A percentile compares a stretch with the other conserved stretches of the same genome.
These are phyloP conservation scores for Cossypha polioptera DNA, from an alignment of 2,797 vertebrate genomes.

Conservation along the genomic window DNA sequence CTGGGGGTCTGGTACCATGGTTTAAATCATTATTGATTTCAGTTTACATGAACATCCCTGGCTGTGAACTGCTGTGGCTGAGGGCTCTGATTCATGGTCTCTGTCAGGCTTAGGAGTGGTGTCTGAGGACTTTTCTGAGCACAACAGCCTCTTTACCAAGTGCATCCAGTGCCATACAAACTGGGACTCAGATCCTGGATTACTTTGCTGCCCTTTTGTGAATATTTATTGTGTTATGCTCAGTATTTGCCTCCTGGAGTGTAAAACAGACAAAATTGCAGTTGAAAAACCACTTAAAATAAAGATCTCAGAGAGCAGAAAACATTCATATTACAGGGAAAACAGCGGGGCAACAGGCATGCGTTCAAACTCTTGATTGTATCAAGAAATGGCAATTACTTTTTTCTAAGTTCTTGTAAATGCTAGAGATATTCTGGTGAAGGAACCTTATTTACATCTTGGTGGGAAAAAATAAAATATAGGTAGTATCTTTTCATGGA, in stretches of 20 bases:
- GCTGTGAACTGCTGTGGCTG: background rate
- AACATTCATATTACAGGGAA: background rate
- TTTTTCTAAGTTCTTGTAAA: background rate
- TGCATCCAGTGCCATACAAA: background rate
- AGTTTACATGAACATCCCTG: background rate
- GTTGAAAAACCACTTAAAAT: background rate
- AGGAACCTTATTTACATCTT: background rate
- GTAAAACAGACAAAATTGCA: background rate
- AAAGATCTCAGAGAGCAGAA: background rate
- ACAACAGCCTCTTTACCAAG: background rate
- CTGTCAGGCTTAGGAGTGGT: constrained; percentile 1
- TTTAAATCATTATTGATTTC: constrained; percentile 62
- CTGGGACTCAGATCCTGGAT: background rate
- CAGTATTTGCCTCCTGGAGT: background rate
- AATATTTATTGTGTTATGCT: background rate
- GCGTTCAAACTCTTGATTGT: background rate
- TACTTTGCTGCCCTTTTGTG: background rate
- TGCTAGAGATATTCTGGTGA: background rate
- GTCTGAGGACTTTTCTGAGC: background rate
- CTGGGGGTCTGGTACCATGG: background rate
- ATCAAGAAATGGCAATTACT: background rate
- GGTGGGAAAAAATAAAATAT: background rate
- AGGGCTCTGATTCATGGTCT: constrained; percentile 10
- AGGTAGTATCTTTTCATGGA: background rate
- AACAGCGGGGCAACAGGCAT: fast-evolving